Conservation (phyloP, 2,113 vertebrate genomes). For the Syngnathus typhle region DNA sequence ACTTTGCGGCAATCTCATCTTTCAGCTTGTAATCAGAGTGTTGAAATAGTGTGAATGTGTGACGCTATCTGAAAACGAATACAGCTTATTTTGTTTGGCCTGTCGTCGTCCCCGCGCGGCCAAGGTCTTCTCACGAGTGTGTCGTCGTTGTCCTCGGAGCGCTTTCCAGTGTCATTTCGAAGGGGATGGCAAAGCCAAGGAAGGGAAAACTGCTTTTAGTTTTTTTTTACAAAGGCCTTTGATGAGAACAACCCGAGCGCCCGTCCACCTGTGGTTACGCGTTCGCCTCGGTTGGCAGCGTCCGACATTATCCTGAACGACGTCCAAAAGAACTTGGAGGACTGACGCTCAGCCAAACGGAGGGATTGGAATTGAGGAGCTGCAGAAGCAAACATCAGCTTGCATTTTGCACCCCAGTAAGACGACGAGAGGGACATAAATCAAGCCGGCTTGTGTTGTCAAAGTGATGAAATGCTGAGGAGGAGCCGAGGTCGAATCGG, state of each 20-base stretch:
- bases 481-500: background rate
- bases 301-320: constrained; percentile 62
- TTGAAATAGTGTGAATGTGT: constrained; percentile 36
- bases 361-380: constrained; percentile 45
- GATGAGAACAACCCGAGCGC: constrained; percentile 44
- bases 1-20: constrained; percentile 19
- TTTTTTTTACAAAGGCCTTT: constrained; percentile 38
- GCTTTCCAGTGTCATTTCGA: constrained; percentile 50
- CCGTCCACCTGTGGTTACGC: constrained; percentile 59
- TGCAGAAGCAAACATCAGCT: constrained; percentile 34
- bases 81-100: constrained; percentile 39
- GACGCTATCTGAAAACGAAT: constrained; percentile 34
- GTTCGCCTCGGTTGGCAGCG: constrained; percentile 42
- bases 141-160: constrained; percentile 23
- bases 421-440: constrained; percentile 38
- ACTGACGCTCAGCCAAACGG: constrained; percentile 65
- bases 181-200: constrained; percentile 16
- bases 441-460: constrained; percentile 16
- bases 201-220: constrained; percentile 19
- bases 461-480: constrained; percentile 3
- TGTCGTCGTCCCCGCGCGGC: background rate
- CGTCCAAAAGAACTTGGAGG: constrained; percentile 60
- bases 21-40: constrained; percentile 31
- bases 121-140: constrained; percentile 36
- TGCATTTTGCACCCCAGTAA: constrained; percentile 44